A percentile compares a stretch with the other conserved stretches of the same genome.
phyloP scores from a whole-genome alignment of 2,797 vertebrate genomes.

The Pristis pectinata region DNA sequence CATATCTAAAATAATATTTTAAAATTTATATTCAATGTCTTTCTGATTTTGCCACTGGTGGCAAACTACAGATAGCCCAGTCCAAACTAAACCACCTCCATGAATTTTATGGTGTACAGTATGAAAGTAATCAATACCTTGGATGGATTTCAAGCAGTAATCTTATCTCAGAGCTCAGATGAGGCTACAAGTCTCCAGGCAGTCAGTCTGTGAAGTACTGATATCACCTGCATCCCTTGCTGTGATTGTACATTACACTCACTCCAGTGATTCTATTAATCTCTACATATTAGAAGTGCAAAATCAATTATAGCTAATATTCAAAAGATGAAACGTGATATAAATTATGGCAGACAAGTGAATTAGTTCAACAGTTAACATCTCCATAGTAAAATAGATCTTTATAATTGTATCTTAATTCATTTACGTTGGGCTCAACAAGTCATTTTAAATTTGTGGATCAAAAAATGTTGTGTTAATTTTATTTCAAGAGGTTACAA shows the following conservation, averaged over 20 bases:
- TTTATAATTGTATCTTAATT: neutral
- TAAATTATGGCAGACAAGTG: neutral
- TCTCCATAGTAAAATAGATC: neutral
- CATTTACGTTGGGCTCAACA: neutral
- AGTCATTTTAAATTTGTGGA: neutral
- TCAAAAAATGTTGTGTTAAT: neutral
- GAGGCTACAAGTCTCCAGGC: neutral
- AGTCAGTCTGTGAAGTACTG: neutral
- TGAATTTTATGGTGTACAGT: neutral
- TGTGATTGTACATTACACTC: neutral
- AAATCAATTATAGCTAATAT: constrained; percentile 19
- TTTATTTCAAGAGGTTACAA: neutral
- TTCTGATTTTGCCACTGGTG: neutral
- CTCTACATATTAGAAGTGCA: neutral
- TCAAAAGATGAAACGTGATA: neutral
- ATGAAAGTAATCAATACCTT: neutral
- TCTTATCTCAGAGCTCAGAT: neutral
- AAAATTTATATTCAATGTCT: too few species aligned
- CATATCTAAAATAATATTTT: too few species aligned
- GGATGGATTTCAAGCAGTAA: neutral
- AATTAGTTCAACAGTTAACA: neutral
- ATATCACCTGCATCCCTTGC: neutral
- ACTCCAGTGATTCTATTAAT: neutral
- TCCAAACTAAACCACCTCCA: neutral
- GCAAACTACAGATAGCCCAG: neutral